Evolutionary conservation across 2,888 invertebrate species (phyloP).

Genomic region (Sturmia bella): DNA sequence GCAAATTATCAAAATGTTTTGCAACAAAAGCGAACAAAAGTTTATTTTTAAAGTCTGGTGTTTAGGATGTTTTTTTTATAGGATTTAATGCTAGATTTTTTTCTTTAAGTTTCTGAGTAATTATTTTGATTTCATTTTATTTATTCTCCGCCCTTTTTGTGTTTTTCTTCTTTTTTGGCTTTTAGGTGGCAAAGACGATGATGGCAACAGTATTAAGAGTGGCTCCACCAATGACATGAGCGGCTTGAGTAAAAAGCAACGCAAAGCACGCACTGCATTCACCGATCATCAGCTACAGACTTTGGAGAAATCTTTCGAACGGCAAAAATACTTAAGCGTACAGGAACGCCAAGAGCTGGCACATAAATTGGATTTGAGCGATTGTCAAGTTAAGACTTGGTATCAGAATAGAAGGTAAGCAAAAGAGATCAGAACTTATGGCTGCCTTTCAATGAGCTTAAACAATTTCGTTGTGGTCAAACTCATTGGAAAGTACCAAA

Average conservation of each 20-base stretch:
- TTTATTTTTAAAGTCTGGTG: constrained; percentile 63
- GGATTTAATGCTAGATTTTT: constrained; percentile 13
- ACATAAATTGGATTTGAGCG: constrained; percentile 96
- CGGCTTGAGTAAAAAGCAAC: constrained; percentile 92
- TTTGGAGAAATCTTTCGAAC: constrained; percentile 97
- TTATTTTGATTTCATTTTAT: constrained; percentile 5
- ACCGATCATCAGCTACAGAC: constrained; percentile 99
- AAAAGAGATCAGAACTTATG: too few relatives aligned
- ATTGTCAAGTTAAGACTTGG: constrained; percentile 99
- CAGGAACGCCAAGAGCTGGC: constrained; percentile 99
- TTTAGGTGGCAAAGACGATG: constrained; percentile 92
- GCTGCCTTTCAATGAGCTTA: neutral
- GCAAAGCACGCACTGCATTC: constrained; percentile 98
- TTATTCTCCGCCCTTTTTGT: constrained; percentile 65
- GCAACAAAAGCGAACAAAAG: constrained; percentile 41
- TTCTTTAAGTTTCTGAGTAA: constrained; percentile 26
- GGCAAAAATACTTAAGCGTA: constrained; percentile 97
- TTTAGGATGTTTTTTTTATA: neutral
- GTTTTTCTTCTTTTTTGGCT: constrained; percentile 8
- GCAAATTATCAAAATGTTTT: neutral
- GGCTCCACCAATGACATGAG: constrained; percentile 82
- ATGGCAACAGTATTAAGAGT: constrained; percentile 83
- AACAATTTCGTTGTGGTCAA: too few relatives aligned
- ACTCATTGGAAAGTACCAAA: too few relatives aligned
- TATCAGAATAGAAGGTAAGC: constrained; percentile 98